A percentile compares a stretch with the other conserved stretches of the same genome.
Conservation (phyloP, 2,797 vertebrate species). For the Agapornis canus region DNA sequence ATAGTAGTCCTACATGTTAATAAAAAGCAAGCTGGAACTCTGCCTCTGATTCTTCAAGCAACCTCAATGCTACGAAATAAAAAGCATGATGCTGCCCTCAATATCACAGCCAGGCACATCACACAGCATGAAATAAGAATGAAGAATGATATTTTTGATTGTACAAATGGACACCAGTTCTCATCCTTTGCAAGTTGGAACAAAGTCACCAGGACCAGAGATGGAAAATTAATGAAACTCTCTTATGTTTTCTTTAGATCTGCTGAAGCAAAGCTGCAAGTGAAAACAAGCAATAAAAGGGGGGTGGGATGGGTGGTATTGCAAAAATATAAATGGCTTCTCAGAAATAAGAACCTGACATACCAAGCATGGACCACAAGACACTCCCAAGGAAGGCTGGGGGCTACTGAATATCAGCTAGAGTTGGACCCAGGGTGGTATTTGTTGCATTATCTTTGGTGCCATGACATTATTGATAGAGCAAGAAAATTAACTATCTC, state of each 20-base stretch:
- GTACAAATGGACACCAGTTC: background rate
- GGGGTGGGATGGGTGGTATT: background rate
- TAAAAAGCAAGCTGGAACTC: background rate
- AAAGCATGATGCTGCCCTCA: background rate
- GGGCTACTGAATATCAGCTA: background rate
- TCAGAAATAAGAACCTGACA: background rate
- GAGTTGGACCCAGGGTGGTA: rapidly evolving
- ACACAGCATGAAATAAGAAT: background rate
- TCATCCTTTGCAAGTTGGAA: background rate
- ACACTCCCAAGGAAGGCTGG: rapidly evolving
- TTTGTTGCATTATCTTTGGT: background rate
- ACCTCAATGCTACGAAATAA: background rate
- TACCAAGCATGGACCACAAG: background rate
- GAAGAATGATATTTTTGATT: background rate
- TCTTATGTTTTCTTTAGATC: background rate
- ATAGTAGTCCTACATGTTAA: background rate
- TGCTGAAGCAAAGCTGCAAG: background rate
- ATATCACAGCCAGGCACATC: background rate
- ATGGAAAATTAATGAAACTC: background rate
- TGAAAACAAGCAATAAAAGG: background rate
- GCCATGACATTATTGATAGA: background rate
- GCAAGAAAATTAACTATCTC: background rate
- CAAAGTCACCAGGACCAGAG: background rate
- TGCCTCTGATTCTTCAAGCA: background rate
- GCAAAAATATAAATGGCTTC: background rate